Base-by-base conservation (phyloP, 1,140 invertebrate genomes). In the Camponotus pennsylvanicus region DNA sequence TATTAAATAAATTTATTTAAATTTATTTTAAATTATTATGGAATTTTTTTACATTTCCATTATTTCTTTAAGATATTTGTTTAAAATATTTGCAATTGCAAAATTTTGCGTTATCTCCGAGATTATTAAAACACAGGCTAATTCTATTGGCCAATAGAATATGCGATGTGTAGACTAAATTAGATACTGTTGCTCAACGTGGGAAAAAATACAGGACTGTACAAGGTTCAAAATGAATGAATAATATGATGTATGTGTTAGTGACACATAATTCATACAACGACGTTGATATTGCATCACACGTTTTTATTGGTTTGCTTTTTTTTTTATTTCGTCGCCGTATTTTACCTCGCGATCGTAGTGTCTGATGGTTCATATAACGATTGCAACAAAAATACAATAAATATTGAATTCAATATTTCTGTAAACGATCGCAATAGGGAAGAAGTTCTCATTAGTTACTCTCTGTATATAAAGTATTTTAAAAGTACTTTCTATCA, bases 381-480 rank as follows among this genome's bases (percentile, higher is more conserved):
- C 69, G 55, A 57, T 64, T 80, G 49, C 15, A 71, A 75, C 69
- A 34, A 75, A 73, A 83, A 83, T 83, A 75, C 71, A 83, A 83
- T 83, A 83, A 83, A 83, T 75, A 61, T 73, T 45, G 79, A 73
- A 61, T 55, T 83, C 13, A 49, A 42, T 75, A 83, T 75, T 75
- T 75, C 55, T 40, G 27, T 45, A 71, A 57, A 67, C 69, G 49
- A 71, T 83, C 42, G 27, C 11, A 75, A 59, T 57, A 75, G 9
- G 11, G 32, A 13, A 27, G 40, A 52, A 52, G 52, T 73, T 27
- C 27, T 82, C 3, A 55, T 73, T 75, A 73, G n/a, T 83, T 75
- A 61, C 27, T 75, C 52, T 83, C 13, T 61, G 0, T 61, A 13
- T 45, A 49, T 49, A 4, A 13, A 63, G 37, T 18, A 13, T 83